A percentile compares a stretch with the other conserved stretches of the same genome.
These are phyloP conservation scores for Hirundo rustica DNA, from an alignment of 2,797 vertebrate species.

Conservation along the genomic window DNA sequence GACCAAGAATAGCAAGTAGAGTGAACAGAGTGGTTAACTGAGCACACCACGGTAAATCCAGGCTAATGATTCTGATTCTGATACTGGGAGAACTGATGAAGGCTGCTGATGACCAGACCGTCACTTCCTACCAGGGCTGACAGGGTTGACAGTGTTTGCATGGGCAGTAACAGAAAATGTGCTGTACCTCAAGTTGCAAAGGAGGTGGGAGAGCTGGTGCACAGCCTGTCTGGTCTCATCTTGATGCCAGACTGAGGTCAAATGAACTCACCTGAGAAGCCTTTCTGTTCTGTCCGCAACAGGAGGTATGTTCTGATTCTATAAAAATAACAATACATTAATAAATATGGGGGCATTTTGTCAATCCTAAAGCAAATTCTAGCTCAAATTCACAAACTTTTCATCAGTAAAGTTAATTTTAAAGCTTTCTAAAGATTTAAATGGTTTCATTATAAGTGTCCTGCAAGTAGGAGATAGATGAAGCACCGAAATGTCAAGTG, in stretches of 20 bases:
- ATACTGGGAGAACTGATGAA: not conserved
- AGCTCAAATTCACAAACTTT: not conserved
- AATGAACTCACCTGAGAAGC: not conserved
- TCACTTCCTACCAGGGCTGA: not conserved
- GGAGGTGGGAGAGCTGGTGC: not conserved
- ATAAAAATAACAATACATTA: not conserved
- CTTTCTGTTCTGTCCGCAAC: not conserved
- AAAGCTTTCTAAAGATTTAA: not conserved
- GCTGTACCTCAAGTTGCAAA: not conserved
- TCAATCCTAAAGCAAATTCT: not conserved
- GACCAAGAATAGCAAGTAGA: not conserved
- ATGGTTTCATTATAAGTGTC: not conserved
- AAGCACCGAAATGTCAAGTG: not conserved
- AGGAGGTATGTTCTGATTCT: not conserved
- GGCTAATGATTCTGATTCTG: not conserved
- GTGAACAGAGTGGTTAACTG: not conserved
- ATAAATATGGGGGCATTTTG: not conserved
- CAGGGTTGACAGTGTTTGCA: not conserved
- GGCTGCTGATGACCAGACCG: not conserved
- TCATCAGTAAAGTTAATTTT: not conserved
- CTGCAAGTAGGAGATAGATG: not conserved
- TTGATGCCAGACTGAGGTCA: not conserved
- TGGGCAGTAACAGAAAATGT: not conserved
- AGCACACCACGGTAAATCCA: not conserved
- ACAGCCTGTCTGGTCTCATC: not conserved